Percentiles rank a stretch among this genome's conserved stretches.
Conservation (phyloP, 37 sponge, comb jelly and placozoan genomes). For the Theonella swinhoei region DNA sequence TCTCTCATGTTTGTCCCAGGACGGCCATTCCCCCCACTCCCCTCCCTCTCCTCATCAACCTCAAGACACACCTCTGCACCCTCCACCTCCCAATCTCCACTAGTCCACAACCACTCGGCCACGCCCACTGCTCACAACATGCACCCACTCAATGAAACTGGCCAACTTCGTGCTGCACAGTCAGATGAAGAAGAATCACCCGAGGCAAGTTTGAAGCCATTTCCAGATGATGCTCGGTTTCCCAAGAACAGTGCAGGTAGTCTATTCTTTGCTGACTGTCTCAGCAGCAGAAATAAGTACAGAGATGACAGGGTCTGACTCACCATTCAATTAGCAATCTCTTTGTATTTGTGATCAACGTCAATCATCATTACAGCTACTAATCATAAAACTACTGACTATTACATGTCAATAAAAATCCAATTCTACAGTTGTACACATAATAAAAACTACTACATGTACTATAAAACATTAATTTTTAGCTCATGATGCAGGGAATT, state of each 20-base stretch:
- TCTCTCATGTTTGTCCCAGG: too few relatives aligned
- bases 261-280: conserved; percentile 46
- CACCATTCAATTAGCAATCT: too few relatives aligned
- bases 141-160: too few relatives aligned
- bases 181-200: background rate
- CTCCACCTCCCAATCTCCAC: background rate
- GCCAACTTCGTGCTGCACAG: too few relatives aligned
- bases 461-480: too few relatives aligned
- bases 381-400: too few relatives aligned
- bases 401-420: too few relatives aligned
- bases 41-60: background rate
- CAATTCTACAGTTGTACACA: too few relatives aligned
- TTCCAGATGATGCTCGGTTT: conserved; percentile 39
- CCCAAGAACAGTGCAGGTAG: background rate
- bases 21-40: background rate
- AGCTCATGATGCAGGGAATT: too few relatives aligned
- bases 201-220: background rate
- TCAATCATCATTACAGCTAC: too few relatives aligned
- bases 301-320: background rate
- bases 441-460: too few relatives aligned
- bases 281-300: conserved; percentile 29
- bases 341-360: too few relatives aligned
- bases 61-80: background rate
- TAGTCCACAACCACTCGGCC: background rate
- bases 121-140: background rate